Evolutionary conservation across 2,797 vertebrate species (phyloP).

Genomic region (Lophotriccus pileatus): DNA sequence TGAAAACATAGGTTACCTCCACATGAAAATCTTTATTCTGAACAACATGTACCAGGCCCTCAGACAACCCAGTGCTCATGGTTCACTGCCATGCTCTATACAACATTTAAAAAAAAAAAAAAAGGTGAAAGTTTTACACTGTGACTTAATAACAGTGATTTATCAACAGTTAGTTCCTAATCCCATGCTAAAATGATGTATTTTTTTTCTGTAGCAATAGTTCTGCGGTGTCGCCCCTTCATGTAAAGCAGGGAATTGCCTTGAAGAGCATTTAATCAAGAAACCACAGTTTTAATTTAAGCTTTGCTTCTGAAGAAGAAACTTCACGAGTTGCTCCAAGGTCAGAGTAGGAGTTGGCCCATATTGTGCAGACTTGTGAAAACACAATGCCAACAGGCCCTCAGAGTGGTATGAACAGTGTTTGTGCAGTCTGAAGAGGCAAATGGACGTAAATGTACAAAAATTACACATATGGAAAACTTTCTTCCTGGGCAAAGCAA

Average conservation of each 20-base stretch:
- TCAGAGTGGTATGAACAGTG: not conserved
- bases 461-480: not conserved
- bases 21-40: not conserved
- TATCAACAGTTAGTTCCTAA: not conserved
- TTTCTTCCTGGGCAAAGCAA: accelerated
- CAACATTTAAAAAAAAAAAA: not conserved
- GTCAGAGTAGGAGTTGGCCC: not conserved
- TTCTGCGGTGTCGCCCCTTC: not conserved
- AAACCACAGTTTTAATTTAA: constrained; percentile 18
- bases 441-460: not conserved
- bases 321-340: not conserved
- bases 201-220: not conserved
- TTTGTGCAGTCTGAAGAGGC: not conserved
- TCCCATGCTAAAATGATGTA: not conserved
- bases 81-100: not conserved
- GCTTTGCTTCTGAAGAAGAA: not conserved
- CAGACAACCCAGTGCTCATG: not conserved
- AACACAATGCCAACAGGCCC: not conserved
- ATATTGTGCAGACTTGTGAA: not conserved
- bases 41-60: not conserved
- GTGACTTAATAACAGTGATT: not conserved
- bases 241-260: not conserved
- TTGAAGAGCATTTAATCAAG: not conserved
- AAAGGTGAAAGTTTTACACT: not conserved
- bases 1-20: not conserved